Evolutionary conservation across 2,797 vertebrate species (phyloP).

Genomic region (Coracias cyanogaster): DNA sequence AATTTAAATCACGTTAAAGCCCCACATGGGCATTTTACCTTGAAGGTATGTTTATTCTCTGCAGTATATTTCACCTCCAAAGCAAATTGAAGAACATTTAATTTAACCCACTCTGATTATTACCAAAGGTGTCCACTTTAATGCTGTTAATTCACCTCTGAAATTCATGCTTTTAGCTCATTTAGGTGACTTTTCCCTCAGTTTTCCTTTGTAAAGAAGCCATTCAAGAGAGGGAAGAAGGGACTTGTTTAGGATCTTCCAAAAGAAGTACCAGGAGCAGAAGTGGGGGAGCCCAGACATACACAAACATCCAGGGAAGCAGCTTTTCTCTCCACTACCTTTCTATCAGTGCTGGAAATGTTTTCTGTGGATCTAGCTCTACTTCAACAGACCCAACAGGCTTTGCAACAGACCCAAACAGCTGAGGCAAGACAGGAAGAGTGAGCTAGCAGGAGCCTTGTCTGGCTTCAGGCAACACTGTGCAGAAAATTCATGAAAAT

Average conservation of each 20-base stretch:
- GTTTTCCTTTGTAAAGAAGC: background rate
- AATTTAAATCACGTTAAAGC: background rate
- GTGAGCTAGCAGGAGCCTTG: background rate
- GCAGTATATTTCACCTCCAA: background rate
- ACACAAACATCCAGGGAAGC: background rate
- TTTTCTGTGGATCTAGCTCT: background rate
- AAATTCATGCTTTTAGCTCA: background rate
- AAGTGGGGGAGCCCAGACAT: background rate
- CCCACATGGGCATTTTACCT: background rate
- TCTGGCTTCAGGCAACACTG: background rate
- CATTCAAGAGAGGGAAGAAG: background rate
- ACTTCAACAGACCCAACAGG: background rate
- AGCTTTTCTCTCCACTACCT: background rate
- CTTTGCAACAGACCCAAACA: background rate
- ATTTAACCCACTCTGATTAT: background rate
- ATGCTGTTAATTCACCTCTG: background rate
- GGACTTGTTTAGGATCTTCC: background rate
- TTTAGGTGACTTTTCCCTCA: background rate
- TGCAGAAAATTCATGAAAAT: slow-evolving; percentile 29
- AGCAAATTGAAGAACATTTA: background rate
- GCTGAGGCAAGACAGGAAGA: background rate
- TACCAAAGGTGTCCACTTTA: background rate
- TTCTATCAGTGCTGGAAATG: background rate
- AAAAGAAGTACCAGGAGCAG: background rate
- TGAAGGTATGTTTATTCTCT: background rate